phyloP scores from a whole-genome alignment of 2,797 vertebrate genomes.

The Takifugu ocellatus region DNA sequence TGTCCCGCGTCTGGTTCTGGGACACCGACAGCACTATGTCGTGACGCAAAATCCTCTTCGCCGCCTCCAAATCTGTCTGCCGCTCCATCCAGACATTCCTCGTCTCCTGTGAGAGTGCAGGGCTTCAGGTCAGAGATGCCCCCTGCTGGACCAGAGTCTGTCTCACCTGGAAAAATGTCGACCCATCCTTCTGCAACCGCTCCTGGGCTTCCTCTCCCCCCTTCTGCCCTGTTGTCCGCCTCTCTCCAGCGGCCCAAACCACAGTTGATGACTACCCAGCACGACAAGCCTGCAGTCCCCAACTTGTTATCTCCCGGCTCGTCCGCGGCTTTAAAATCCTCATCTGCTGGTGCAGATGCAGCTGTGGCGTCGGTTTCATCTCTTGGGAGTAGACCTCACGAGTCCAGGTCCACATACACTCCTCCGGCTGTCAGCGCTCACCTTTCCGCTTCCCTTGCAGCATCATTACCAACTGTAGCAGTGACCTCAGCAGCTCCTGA shows the following conservation, averaged over 20 bases:
- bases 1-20: constrained; percentile 38
- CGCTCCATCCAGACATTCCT: constrained; percentile 45
- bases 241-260: constrained; percentile 52
- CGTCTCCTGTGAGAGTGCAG: constrained; percentile 50
- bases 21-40: constrained; percentile 24
- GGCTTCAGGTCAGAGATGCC: constrained; percentile 50
- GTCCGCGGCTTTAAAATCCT: constrained; percentile 25
- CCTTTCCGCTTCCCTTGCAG: constrained; percentile 35
- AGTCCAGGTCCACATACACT: constrained; percentile 20
- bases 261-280: constrained; percentile 25
- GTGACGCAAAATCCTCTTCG: constrained; percentile 35
- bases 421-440: constrained; percentile 34
- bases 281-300: constrained; percentile 39
- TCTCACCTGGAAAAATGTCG: constrained; percentile 2
- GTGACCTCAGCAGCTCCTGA: constrained; percentile 36
- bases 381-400: constrained; percentile 10
- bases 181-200: constrained; percentile 7
- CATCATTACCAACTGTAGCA: constrained; percentile 32
- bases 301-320: constrained; percentile 29
- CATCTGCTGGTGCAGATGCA: constrained; percentile 24
- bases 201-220: constrained; percentile 29
- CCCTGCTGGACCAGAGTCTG: constrained; percentile 22
- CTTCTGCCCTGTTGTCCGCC: constrained; percentile 25
- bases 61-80: constrained; percentile 36
- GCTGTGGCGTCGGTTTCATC: constrained; percentile 27